A percentile compares a stretch with the other conserved stretches of the same genome.
phyloP scores from a whole-genome alignment of 2,888 invertebrate genomes.

The Caenorhabditis sulstoni region DNA sequence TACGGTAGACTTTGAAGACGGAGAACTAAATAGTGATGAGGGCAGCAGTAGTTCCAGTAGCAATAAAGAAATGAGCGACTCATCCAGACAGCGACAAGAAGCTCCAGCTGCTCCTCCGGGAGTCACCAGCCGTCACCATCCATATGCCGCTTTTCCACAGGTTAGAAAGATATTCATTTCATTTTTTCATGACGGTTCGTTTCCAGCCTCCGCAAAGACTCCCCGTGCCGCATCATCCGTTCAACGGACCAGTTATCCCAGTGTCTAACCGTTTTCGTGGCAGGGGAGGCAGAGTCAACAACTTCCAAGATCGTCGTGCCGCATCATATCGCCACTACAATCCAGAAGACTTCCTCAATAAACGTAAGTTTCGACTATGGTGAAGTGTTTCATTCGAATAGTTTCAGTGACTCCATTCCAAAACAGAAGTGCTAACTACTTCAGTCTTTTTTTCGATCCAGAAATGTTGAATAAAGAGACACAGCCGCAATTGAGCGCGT shows the following conservation, averaged over 20 bases:
- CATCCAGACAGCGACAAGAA: not conserved
- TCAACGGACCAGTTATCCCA: too few species aligned
- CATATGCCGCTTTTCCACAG: not conserved
- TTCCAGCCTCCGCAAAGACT: too few species aligned
- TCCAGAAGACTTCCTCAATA: too few species aligned
- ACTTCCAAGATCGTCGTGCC: too few species aligned
- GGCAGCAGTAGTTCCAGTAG: not conserved
- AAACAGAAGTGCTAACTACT: not conserved
- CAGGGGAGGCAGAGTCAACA: too few species aligned
- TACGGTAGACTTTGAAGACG: not conserved
- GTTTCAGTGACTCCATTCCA: conserved; percentile 3
- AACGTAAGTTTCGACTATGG: too few species aligned
- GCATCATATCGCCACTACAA: too few species aligned
- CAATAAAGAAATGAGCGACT: too few species aligned
- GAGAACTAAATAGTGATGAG: not conserved
- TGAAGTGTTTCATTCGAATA: not conserved
- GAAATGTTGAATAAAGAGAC: not conserved
- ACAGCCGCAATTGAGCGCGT: not conserved
- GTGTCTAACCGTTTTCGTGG: too few species aligned
- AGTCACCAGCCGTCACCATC: not conserved
- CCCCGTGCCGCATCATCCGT: too few species aligned
- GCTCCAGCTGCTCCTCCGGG: not conserved
- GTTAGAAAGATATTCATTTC: too few species aligned
- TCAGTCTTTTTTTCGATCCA: conserved; percentile 21
- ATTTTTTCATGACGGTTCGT: too few species aligned